Evolutionary conservation across 2,113 vertebrate genomes (phyloP).

Genomic region (Apteryx owenii): DNA sequence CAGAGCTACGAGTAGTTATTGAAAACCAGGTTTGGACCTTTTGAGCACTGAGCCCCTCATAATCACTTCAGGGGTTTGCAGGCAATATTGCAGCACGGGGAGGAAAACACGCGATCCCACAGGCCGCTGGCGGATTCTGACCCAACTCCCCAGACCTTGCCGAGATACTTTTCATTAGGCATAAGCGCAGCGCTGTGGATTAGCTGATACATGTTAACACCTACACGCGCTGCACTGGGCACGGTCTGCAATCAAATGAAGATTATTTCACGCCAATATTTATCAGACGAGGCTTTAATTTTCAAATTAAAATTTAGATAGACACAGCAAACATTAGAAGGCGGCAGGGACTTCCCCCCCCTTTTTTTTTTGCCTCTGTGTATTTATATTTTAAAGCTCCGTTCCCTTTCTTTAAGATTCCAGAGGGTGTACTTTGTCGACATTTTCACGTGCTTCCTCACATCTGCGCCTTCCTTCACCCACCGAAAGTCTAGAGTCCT

Average conservation of each 20-base stretch:
- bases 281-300: conserved; percentile 59
- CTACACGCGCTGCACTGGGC: conserved; percentile 21
- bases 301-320: conserved; percentile 67
- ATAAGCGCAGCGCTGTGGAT: conserved; percentile 28
- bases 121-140: neutral
- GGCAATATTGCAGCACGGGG: conserved; percentile 1
- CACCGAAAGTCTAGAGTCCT: conserved; percentile 3
- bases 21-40: conserved; percentile 34
- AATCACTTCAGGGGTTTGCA: conserved; percentile 1
- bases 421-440: conserved; percentile 15
- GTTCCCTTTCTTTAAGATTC: neutral
- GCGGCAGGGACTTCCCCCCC: neutral
- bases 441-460: conserved; percentile 14
- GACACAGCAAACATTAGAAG: conserved; percentile 21
- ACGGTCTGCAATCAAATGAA: conserved; percentile 27
- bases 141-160: conserved; percentile 37
- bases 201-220: conserved; percentile 35
- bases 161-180: conserved; percentile 59
- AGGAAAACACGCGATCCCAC: neutral
- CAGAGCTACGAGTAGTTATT: neutral
- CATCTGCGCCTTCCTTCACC: conserved; percentile 5
- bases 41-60: neutral
- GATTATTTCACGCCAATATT: conserved; percentile 51
- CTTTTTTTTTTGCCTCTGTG: conserved; percentile 19
- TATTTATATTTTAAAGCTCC: conserved; percentile 49